Conservation (phyloP, 35 echinoderm and acorn worm species). For the Heliocidaris erythrogramma region DNA sequence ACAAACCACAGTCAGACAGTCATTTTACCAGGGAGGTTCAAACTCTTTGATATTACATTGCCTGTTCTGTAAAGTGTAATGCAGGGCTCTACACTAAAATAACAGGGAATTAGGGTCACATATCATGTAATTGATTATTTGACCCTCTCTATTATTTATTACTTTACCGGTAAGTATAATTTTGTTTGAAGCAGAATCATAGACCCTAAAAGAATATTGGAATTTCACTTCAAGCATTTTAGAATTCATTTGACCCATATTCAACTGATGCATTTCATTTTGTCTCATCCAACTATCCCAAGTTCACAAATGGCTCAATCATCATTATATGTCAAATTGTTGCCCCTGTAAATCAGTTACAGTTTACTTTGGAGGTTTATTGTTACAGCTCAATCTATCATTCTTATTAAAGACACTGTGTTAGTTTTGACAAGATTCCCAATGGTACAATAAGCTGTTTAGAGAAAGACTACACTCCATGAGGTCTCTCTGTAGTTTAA, state of each 20-base stretch:
- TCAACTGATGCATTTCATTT: not conserved
- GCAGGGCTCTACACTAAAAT: not conserved
- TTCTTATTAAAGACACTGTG: not conserved
- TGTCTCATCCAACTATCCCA: not conserved
- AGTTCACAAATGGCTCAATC: not conserved
- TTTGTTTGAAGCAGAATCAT: not conserved
- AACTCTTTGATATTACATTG: too few relatives aligned
- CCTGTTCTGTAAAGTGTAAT: not conserved
- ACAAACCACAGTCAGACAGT: not conserved
- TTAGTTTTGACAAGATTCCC: not conserved
- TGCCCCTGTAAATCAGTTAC: constrained; percentile 1
- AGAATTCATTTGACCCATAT: not conserved
- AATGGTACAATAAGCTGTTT: not conserved
- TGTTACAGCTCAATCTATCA: constrained; percentile 36
- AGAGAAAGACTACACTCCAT: not conserved
- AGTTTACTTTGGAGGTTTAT: constrained; percentile 22
- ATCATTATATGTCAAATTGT: constrained; percentile 21
- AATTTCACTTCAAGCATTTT: not conserved
- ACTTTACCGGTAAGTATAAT: not conserved
- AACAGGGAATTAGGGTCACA: too few relatives aligned
- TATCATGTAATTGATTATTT: too few relatives aligned
- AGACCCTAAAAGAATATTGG: not conserved
- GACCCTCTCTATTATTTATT: too few relatives aligned
- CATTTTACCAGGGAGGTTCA: too few relatives aligned
- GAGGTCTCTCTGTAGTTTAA: not conserved